Conservation (phyloP, 53 echinoderm and acorn worm genomes). For the Patiria pectinifera region DNA sequence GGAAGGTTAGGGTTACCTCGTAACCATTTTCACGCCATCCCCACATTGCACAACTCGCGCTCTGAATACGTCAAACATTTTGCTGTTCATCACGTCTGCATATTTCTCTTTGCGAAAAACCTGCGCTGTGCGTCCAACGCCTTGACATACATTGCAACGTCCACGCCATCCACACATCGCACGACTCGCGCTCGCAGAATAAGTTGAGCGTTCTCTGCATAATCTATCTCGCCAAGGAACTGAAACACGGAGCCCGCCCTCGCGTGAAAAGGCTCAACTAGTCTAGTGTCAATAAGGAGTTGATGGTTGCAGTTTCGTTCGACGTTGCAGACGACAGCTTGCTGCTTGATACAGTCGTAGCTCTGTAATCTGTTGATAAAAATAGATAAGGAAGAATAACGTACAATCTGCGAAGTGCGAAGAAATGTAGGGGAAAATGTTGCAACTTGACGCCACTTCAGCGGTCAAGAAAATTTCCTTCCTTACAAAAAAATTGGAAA, state of each 20-base stretch:
- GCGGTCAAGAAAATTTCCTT: no score
- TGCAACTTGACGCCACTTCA: no score
- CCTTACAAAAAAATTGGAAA: no score
- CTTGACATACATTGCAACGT: conserved; percentile 69
- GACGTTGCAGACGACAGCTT: conserved; percentile 47
- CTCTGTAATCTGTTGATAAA: conserved; percentile 57
- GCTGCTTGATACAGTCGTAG: conserved; percentile 62
- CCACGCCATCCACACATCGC: conserved; percentile 74
- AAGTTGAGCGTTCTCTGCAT: not conserved
- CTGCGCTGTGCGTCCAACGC: conserved; percentile 71
- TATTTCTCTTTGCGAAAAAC: not conserved
- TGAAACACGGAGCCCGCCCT: conserved; percentile 70
- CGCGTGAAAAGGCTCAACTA: conserved; percentile 74
- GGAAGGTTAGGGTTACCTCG: no score
- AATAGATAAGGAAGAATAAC: no score
- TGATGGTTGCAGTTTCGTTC: conserved; percentile 48
- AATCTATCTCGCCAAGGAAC: conserved; percentile 79
- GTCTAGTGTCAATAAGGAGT: conserved; percentile 60
- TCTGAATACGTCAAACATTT: no score
- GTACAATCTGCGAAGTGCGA: no score
- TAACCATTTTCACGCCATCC: no score
- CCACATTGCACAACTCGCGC: no score
- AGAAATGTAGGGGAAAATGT: no score
- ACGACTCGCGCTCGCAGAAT: conserved; percentile 67
- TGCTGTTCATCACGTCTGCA: not conserved